Evolutionary conservation across 2,888 invertebrate genomes (phyloP), one percentile per base, ranked within the genome.

Genomic region (Xestia sexstrigata): DNA sequence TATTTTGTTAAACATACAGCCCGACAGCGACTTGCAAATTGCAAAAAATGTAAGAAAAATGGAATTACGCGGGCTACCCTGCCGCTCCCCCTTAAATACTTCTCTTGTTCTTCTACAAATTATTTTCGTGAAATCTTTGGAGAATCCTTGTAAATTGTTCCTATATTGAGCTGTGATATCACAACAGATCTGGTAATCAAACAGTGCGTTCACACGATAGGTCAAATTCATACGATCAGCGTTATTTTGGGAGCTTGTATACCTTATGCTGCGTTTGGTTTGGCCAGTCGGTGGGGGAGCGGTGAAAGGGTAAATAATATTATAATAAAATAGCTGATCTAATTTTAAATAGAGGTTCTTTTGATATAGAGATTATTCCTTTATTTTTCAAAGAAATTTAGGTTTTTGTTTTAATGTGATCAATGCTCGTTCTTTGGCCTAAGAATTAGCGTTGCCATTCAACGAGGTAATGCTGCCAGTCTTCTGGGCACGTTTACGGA

Each of bases 231-330:
- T 86, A 90, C 90, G 90, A 84, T 90, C 90, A 87, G 74, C 71
- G 83, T 90, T 93, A 93, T 92, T 93, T 92, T 83, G 79, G 92
- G 91, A 89, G 73, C 77, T 89, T 92, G 91, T 93, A 81, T 92
- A 93, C 88, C 86, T 86, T 85, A 88, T 89, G 92, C 85, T 82
- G 55, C 87, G 89, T 90, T 92, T 88, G 73, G 74, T 78, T 76
- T n/a, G 26, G 69, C 76, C 23, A 89, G 83, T 81, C 26, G 42
- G 63, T 47, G 20, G 66, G 20, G 35, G 42, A 78, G 70, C 63
- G 55, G 13, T 58, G 60, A 76, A 30, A 67, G 66, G 60, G n/a
- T 47, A 15, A 26, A 55, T 67, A 47, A 11, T n/a, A 23, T n/a
- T 45, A 20, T 35, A 30, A 17, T 11, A n/a, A 42, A 9, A 6